phyloP scores from a whole-genome alignment of 2,888 invertebrate genomes.

The Therioaphis trifolii region DNA sequence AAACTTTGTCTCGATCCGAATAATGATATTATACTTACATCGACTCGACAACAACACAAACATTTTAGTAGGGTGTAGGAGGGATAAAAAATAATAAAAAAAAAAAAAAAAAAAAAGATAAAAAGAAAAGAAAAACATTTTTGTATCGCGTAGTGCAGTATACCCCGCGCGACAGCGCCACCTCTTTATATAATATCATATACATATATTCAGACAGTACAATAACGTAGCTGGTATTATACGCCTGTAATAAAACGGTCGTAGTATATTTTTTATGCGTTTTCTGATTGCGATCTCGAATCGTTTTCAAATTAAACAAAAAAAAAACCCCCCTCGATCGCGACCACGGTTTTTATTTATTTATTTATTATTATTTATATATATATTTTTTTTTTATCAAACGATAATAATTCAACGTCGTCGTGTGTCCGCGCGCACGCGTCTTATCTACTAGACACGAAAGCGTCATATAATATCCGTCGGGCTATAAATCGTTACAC shows the following conservation, averaged over 20 bases:
- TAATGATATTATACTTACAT: conserved; percentile 17
- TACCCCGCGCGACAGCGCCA: no score
- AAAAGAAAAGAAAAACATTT: neutral
- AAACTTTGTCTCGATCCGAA: conserved; percentile 39
- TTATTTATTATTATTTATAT: no score
- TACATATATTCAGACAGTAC: no score
- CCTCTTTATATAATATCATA: no score
- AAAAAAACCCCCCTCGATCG: neutral
- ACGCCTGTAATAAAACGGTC: conserved; percentile 47
- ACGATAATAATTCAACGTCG: no score
- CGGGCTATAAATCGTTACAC: conserved; percentile 11
- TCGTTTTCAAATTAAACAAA: conserved; percentile 55
- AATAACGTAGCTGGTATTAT: no score
- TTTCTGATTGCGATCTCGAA: conserved; percentile 53
- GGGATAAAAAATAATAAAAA: no score
- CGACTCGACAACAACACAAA: neutral
- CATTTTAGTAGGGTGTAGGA: conserved; percentile 23
- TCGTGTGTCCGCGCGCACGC: neutral
- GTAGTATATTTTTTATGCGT: conserved; percentile 59
- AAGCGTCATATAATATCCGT: neutral
- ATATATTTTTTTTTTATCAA: no score
- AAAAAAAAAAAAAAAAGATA: no score
- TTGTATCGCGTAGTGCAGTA: neutral
- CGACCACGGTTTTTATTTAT: neutral
- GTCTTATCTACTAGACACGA: conserved; percentile 33